A percentile compares a stretch with the other conserved stretches of the same genome.
Conservation (phyloP, 2,113 vertebrate species). For the Egretta garzetta region DNA sequence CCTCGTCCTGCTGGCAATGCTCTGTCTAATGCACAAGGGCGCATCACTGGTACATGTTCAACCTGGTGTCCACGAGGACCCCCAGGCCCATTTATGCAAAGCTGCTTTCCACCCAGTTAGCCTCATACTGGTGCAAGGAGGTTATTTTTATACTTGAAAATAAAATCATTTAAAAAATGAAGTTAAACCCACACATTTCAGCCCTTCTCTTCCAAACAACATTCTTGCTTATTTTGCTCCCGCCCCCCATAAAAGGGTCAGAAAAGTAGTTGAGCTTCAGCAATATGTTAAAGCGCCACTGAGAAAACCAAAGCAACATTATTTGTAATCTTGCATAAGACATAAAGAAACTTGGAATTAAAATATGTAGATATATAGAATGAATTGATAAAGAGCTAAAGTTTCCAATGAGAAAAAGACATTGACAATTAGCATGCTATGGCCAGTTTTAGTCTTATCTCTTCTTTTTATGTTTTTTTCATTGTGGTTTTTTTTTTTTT, state of each 20-base stretch:
- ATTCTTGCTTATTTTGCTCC: not conserved
- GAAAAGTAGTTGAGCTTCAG: not conserved
- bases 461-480: not conserved
- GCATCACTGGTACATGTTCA: rapidly evolving
- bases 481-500: too few relatives aligned
- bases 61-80: not conserved
- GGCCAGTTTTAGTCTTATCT: not conserved
- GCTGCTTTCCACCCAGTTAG: not conserved
- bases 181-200: not conserved
- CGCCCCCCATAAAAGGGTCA: not conserved
- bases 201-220: not conserved
- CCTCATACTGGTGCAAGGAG: not conserved
- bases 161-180: not conserved
- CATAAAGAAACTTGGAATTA: not conserved
- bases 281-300: not conserved
- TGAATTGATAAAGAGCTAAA: not conserved
- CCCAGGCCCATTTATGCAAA: not conserved
- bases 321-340: not conserved
- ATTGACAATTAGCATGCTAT: not conserved
- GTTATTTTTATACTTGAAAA: not conserved
- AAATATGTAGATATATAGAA: not conserved
- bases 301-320: not conserved
- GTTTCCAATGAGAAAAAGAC: not conserved
- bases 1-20: not conserved
- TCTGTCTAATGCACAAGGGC: not conserved